Evolutionary conservation across 37 sponge, comb jelly and placozoan genomes (phyloP), one percentile per base, ranked within the genome.

Genomic region (Aphrocallistes beatrix): DNA sequence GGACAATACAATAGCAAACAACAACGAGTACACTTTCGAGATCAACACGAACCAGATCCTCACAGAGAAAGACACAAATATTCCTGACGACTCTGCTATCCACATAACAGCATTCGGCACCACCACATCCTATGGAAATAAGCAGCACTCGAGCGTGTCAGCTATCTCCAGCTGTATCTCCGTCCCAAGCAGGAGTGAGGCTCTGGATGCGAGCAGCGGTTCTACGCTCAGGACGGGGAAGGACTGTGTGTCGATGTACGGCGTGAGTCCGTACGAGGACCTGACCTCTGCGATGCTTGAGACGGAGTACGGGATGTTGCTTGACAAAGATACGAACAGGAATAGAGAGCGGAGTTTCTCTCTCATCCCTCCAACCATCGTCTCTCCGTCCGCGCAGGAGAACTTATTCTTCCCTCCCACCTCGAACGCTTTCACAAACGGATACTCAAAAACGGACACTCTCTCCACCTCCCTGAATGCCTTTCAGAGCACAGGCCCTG

Each of bases 211-310:
- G n/a, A 60, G 28, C 3, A 60, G 75, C n/a, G 75, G 75, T 13
- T 60, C 75, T 13, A 60, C 75, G 10, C 34, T 60, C 25, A 47
- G 17, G 13, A 60, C 75, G 3, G 75, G 75, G 10, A 19, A 21
- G 34, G n/a, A n/a, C n/a, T n/a, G n/a, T n/a, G n/a, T n/a, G n/a
- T n/a, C n/a, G n/a, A n/a, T n/a, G n/a, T 60, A 60, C 34, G 75
- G 75, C 6, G 21, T 13, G 17, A 60, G 75, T 60, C 75, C 75
- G 6, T 60, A 60, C 34, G 75, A 60, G 34, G n/a, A 60, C 34
- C 75, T 60, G n/a, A 60, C 75, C n/a, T 28, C 75, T 60, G 75
- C 75, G 10, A 60, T 60, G 28, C 75, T 60, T 3, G 75, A 60
- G 34, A 60, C 17, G 34, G 75, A 60, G 28, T 60, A 60, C 34